phyloP scores from a whole-genome alignment of 2,888 invertebrate genomes.

The Folsomia candida region DNA sequence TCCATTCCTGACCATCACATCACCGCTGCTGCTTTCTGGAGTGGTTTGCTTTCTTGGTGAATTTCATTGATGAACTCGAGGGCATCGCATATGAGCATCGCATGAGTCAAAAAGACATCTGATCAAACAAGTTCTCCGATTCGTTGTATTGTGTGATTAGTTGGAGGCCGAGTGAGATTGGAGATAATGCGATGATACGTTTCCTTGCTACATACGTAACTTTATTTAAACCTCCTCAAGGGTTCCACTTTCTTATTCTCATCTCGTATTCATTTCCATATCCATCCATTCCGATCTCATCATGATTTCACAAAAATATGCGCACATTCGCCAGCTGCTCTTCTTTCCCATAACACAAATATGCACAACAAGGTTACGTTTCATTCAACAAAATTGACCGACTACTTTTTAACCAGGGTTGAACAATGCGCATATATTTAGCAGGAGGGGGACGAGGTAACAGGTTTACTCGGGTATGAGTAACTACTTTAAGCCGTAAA shows the following conservation, averaged over 20 bases:
- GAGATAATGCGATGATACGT: neutral
- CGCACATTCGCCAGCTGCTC: conserved; percentile 41
- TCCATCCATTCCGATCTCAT: conserved; percentile 11
- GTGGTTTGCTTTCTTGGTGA: conserved; percentile 12
- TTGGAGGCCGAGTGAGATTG: neutral
- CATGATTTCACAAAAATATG: neutral
- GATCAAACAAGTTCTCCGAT: neutral
- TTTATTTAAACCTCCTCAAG: conserved; percentile 11
- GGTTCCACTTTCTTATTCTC: conserved; percentile 7
- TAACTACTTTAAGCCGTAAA: neutral
- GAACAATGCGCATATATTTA: neutral
- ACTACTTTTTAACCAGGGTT: neutral
- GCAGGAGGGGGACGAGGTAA: neutral
- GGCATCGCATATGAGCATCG: conserved; percentile 14
- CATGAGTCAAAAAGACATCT: neutral
- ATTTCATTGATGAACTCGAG: conserved; percentile 40
- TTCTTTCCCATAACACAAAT: neutral
- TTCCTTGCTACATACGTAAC: neutral
- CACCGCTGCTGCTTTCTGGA: conserved; percentile 16
- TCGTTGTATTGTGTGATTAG: neutral
- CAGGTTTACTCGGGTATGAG: neutral
- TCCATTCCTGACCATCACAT: neutral
- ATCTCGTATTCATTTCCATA: conserved; percentile 16
- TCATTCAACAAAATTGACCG: neutral
- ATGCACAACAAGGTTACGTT: neutral